phyloP scores from a whole-genome alignment of 2,888 invertebrate genomes.

The Dilophus febrilis region DNA sequence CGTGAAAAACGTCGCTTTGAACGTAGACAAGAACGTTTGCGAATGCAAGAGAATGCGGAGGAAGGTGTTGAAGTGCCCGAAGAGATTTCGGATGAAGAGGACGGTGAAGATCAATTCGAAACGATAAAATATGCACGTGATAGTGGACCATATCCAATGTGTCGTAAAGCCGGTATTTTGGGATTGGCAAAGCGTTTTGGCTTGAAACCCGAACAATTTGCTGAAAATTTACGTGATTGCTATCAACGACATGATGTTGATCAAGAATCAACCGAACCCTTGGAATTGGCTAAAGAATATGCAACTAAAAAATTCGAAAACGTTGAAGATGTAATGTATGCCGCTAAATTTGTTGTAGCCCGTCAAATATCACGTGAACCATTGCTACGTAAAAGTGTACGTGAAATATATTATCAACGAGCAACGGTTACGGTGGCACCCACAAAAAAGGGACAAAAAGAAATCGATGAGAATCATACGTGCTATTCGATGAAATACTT shows the following conservation, averaged over 20 bases:
- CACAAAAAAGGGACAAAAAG: conserved; percentile 80
- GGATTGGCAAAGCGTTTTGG: conserved; percentile 83
- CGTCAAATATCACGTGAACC: conserved; percentile 88
- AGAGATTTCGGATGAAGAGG: conserved; percentile 33
- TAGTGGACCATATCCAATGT: conserved; percentile 77
- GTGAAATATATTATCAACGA: conserved; percentile 76
- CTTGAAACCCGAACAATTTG: conserved; percentile 82
- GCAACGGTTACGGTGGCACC: conserved; percentile 68
- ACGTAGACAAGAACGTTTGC: conserved; percentile 14
- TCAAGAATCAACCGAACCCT: conserved; percentile 71
- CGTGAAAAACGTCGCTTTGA: conserved; percentile 44
- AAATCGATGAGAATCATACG: conserved; percentile 89
- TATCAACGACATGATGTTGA: conserved; percentile 92
- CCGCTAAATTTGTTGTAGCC: conserved; percentile 87
- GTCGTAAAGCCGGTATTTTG: conserved; percentile 69
- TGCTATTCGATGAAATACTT: conserved; percentile 79
- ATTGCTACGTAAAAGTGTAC: conserved; percentile 61
- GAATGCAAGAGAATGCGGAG: conserved; percentile 15
- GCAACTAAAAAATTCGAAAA: conserved; percentile 47
- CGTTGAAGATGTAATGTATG: conserved; percentile 70
- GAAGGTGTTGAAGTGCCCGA: conserved; percentile 19
- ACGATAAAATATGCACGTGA: conserved; percentile 70
- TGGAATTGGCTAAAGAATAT: conserved; percentile 66
- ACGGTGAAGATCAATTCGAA: conserved; percentile 42
- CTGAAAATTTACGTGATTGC: conserved; percentile 89